phyloP scores from a whole-genome alignment of 2,888 invertebrate species.

The Brachylomia viminalis region DNA sequence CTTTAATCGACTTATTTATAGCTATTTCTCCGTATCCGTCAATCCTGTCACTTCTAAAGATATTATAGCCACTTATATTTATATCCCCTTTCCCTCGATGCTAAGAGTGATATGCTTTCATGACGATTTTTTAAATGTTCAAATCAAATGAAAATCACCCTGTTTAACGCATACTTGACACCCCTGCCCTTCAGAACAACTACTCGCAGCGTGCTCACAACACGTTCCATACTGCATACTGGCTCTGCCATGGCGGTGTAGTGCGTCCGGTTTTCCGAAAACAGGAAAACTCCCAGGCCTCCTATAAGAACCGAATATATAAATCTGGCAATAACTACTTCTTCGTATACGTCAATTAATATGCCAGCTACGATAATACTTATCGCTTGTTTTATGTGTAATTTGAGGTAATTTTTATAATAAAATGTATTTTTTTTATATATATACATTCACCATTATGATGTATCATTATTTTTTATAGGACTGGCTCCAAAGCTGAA shows the following conservation, averaged over 20 bases:
- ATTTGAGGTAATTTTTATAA: neutral
- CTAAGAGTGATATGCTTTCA: neutral
- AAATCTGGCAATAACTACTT: neutral
- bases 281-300: neutral
- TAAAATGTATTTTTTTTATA: neutral
- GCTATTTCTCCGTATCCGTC: no score
- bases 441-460: no score
- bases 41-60: no score
- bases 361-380: neutral
- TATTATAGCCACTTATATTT: no score
- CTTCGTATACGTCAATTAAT: neutral
- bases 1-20: no score
- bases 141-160: neutral
- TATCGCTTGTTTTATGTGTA: neutral
- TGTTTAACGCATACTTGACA: neutral
- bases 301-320: neutral
- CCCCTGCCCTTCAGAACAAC: neutral
- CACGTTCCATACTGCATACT: neutral
- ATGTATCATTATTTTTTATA: neutral
- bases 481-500: slow-evolving; percentile 79
- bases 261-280: neutral
- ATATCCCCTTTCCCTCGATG: no score
- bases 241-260: neutral
- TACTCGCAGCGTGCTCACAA: neutral
- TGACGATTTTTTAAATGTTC: neutral